These are phyloP conservation scores for Drosophila auraria DNA, from an alignment of 1,140 invertebrate species.

Conservation along the genomic window DNA sequence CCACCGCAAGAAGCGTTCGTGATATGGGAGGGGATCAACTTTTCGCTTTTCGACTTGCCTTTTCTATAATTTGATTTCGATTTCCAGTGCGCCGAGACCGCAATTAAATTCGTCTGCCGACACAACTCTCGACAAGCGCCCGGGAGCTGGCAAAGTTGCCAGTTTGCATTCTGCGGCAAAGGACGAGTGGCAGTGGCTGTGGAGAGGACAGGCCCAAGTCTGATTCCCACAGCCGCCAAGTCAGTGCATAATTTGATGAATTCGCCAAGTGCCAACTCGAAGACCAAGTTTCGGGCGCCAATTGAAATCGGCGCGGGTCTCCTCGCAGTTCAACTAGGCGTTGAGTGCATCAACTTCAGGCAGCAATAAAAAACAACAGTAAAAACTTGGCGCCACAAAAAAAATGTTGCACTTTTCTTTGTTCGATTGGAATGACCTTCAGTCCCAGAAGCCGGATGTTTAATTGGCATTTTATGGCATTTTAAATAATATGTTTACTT, in stretches of 20 bases:
- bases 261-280: slow-evolving; percentile 55
- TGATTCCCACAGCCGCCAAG: slow-evolving; percentile 14
- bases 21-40: slow-evolving; percentile 18
- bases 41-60: slow-evolving; percentile 11
- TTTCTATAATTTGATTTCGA: slow-evolving; percentile 46
- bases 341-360: not conserved
- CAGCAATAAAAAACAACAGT: not conserved
- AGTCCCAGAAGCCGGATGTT: too few species aligned
- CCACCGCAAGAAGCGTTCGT: slow-evolving; percentile 13
- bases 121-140: slow-evolving; percentile 29
- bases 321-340: slow-evolving; percentile 1
- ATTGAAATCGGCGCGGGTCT: slow-evolving; percentile 33
- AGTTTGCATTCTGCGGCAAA: slow-evolving; percentile 9
- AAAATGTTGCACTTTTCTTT: not conserved
- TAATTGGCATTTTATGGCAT: not conserved
- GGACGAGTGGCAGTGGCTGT: slow-evolving; percentile 16
- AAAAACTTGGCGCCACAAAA: slow-evolving; percentile 2
- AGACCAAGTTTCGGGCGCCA: slow-evolving; percentile 46
- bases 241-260: slow-evolving; percentile 60
- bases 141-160: slow-evolving; percentile 36
- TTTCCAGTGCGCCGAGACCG: slow-evolving; percentile 26
- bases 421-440: not conserved
- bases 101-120: slow-evolving; percentile 52
- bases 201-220: not conserved
- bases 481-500: not conserved